A percentile compares a stretch with the other conserved stretches of the same genome.
phyloP scores from a whole-genome alignment of 2,888 invertebrate species.

The Phlogophora meticulosa region DNA sequence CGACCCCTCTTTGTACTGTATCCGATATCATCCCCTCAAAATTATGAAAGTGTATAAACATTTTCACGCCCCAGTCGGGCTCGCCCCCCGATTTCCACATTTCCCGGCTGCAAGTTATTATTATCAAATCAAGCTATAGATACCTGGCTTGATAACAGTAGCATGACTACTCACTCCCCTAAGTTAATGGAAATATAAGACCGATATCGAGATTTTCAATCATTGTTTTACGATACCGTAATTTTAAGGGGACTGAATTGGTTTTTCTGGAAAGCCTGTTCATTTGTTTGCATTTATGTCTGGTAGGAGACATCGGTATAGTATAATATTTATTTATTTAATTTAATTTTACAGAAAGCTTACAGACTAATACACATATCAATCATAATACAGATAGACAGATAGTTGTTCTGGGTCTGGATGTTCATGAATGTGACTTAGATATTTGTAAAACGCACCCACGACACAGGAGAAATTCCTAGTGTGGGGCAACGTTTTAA shows the following conservation, averaged over 20 bases:
- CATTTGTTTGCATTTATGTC: slow-evolving; percentile 56
- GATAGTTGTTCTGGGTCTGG: too few species aligned
- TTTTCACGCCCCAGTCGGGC: slow-evolving; percentile 86
- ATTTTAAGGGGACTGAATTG: slow-evolving; percentile 73
- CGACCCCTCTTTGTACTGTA: slow-evolving; percentile 83
- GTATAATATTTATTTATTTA: too few species aligned
- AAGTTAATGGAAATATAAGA: slow-evolving; percentile 86
- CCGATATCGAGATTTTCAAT: slow-evolving; percentile 83
- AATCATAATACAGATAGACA: too few species aligned
- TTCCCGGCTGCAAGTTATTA: slow-evolving; percentile 87
- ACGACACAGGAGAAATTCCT: too few species aligned
- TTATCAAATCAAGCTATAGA: slow-evolving; percentile 90
- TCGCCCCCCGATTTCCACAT: slow-evolving; percentile 85
- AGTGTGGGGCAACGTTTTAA: too few species aligned
- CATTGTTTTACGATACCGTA: slow-evolving; percentile 88
- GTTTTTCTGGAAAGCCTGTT: slow-evolving; percentile 64
- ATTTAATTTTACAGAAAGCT: too few species aligned
- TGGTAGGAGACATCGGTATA: slow-evolving; percentile 2
- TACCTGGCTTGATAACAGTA: slow-evolving; percentile 86
- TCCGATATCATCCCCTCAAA: slow-evolving; percentile 89
- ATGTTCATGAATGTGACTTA: too few species aligned
- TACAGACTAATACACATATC: too few species aligned
- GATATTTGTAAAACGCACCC: too few species aligned
- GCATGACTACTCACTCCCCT: slow-evolving; percentile 82
- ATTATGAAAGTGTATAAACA: slow-evolving; percentile 91